Evolutionary conservation across 1,140 invertebrate genomes (phyloP).

Genomic region (Phortica variegata): DNA sequence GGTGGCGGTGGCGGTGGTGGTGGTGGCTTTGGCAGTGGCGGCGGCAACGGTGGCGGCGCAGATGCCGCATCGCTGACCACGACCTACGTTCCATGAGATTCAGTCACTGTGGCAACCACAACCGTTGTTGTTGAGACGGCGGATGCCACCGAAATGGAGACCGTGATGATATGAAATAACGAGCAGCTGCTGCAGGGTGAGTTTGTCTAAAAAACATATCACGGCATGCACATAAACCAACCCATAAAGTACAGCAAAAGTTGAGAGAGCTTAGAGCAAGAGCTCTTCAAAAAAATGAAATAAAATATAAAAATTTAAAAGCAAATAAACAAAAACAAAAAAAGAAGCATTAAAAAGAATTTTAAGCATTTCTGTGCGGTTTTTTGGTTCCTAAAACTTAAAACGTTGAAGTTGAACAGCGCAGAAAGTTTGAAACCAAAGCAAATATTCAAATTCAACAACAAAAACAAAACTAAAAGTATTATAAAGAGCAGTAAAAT

Average conservation of each 20-base stretch:
- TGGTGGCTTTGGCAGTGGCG: neutral
- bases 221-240: conserved; percentile 4
- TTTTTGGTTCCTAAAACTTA: too few species aligned
- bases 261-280: neutral
- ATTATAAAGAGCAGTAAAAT: too few species aligned
- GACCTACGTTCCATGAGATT: conserved; percentile 54
- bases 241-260: neutral
- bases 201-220: conserved; percentile 9
- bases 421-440: too few species aligned
- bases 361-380: too few species aligned
- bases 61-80: conserved; percentile 46
- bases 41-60: conserved; percentile 25
- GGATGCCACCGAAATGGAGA: conserved; percentile 48
- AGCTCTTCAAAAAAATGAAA: neutral
- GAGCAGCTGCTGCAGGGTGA: too few species aligned
- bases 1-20: conserved; percentile 18
- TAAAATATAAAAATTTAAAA: neutral
- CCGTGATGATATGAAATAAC: conserved; percentile 45
- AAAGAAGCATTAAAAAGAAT: too few species aligned
- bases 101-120: conserved; percentile 43
- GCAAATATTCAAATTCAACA: too few species aligned
- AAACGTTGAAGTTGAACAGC: too few species aligned
- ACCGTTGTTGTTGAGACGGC: conserved; percentile 44
- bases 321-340: neutral
- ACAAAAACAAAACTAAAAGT: too few species aligned